phyloP scores from a whole-genome alignment of 2,113 vertebrate genomes.

The Hippotragus niger region DNA sequence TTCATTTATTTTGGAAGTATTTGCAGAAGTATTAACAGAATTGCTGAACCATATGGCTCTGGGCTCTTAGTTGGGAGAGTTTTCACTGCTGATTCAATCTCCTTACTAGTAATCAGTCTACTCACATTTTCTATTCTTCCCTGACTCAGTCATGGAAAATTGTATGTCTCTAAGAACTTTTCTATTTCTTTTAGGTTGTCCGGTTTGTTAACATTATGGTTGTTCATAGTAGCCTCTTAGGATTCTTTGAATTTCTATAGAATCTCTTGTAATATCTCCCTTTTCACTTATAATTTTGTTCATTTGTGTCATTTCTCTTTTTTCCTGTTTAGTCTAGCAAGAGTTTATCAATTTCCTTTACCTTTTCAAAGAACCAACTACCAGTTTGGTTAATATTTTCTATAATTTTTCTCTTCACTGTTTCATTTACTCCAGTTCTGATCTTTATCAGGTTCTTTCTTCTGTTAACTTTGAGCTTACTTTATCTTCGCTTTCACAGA shows the following conservation, averaged over 20 bases:
- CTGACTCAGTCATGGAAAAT: background rate
- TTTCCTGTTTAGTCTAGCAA: background rate
- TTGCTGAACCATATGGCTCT: no score
- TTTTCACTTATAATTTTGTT: background rate
- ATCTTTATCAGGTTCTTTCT: background rate
- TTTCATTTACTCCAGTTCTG: background rate
- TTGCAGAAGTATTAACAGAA: background rate
- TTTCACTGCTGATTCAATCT: background rate
- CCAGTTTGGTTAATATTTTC: background rate
- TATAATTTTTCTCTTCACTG: background rate
- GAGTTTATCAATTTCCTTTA: background rate
- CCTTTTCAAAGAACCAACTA: background rate
- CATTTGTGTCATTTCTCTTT: background rate
- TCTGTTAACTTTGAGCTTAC: background rate
- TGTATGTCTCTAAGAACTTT: background rate
- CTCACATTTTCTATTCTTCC: background rate
- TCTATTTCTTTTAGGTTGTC: background rate
- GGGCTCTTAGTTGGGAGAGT: background rate
- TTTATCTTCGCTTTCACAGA: background rate
- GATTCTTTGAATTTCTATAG: background rate
- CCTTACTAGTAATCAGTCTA: background rate
- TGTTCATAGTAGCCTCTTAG: background rate
- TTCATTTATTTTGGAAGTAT: background rate
- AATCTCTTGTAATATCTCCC: background rate
- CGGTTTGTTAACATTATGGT: background rate